These are phyloP conservation scores for Corynorhinus townsendii DNA, from an alignment of 2,113 vertebrate genomes.

Conservation along the genomic window DNA sequence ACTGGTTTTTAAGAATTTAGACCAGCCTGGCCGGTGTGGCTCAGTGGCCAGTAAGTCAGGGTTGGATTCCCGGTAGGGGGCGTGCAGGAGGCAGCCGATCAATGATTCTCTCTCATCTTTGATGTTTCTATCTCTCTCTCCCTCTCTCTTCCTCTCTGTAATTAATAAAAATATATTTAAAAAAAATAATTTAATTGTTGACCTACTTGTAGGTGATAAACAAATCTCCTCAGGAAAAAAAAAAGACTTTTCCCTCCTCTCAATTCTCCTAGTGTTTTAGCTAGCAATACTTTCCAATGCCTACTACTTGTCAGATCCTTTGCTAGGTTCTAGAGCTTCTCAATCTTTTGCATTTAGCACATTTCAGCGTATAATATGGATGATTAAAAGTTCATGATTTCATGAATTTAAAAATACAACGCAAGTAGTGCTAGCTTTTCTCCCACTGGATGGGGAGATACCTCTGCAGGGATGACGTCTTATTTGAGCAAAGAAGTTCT, in stretches of 20 bases:
- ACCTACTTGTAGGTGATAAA: neutral
- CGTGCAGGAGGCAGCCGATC: neutral
- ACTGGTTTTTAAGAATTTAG: neutral
- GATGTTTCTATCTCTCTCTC: neutral
- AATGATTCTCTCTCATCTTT: neutral
- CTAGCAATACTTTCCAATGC: neutral
- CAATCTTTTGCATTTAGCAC: neutral
- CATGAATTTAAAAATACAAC: neutral
- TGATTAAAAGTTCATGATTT: neutral
- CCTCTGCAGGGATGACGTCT: neutral
- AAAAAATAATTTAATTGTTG: neutral
- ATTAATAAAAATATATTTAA: too few relatives aligned
- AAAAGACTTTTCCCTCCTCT: neutral
- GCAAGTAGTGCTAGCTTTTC: neutral
- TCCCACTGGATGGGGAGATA: neutral
- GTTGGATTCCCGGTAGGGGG: neutral
- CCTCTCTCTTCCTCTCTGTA: neutral
- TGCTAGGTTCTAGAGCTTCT: neutral
- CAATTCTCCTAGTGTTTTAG: neutral
- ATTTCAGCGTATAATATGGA: neutral
- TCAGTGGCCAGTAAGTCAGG: too few relatives aligned
- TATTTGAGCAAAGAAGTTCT: neutral
- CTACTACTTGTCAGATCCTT: neutral
- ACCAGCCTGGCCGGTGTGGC: too few relatives aligned
- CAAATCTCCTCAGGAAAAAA: neutral